Base-by-base conservation (phyloP, 2,113 vertebrate genomes). In the Thermophis baileyi region DNA sequence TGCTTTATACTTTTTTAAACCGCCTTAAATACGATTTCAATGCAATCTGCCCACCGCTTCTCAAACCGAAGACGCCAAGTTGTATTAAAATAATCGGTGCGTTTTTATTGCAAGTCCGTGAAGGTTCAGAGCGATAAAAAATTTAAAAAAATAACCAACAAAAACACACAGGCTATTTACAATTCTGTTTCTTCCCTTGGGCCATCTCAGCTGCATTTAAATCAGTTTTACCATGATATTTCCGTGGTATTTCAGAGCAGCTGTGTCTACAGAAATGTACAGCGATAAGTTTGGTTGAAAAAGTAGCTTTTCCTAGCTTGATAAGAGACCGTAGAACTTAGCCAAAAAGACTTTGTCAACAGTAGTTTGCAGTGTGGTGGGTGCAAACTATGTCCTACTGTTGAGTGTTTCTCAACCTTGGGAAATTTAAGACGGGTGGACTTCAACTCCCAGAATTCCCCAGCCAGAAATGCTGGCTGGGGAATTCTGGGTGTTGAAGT, bases 81-180 rank as follows among this genome's bases (percentile, higher is more conserved):
- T 50, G 30, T 87, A 87, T 63, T 87, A 88, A 91, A 91, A 91
- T 87, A 87, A 25, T 60, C 22, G 27, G 85, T 91, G 54, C 46
- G 12, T n/a, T 25, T 87, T 91, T 87, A 91, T 51, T 92, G 55
- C 47, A 20, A 51, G 53, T 54, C 54, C 1, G 60, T 2, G 22
- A 74, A 40, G 10, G 47, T 47, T 47, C 47, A 4, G 47, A 46
- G 20, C 8, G 91, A 88, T 88, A 63, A 60, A 53, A 87, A 86
- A 50, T n/a, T 27, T 25, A 25, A 30, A 74, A 92, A n/a, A 30
- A 47, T 14, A 47, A n/a, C 54, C 30, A n/a, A 7, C 81, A 81
- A 40, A 81, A 81, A 8, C 69, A 81, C 69, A 81, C 69, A 35
- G 63, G 12, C 14, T 40, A 81, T 81, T 22, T 81, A 81, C n/a